These are phyloP conservation scores for Lepisosteus oculatus DNA, from an alignment of 2,113 vertebrate genomes.

Conservation along the genomic window DNA sequence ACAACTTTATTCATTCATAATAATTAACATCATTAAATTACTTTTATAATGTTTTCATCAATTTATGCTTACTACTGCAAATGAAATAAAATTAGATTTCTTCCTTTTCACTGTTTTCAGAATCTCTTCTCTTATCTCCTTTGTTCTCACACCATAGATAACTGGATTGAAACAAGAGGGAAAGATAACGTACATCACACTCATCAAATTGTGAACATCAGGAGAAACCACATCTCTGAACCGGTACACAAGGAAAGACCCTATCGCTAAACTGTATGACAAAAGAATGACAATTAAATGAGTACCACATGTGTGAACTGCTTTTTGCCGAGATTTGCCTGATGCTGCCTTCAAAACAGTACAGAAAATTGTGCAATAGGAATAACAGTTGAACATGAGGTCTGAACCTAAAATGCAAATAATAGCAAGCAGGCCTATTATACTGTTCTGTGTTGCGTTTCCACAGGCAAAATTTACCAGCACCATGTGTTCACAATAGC, in stretches of 20 bases:
- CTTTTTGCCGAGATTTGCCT: background rate
- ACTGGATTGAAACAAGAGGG: background rate
- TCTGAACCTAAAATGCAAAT: no score
- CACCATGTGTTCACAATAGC: background rate
- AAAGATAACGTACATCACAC: background rate
- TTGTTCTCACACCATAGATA: background rate
- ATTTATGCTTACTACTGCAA: background rate
- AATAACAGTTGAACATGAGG: no score
- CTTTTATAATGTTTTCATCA: no score
- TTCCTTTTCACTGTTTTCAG: background rate
- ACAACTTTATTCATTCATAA: no score
- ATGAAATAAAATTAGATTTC: background rate
- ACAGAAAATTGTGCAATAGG: no score
- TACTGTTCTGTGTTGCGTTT: background rate
- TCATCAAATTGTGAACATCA: background rate
- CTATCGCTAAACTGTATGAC: no score
- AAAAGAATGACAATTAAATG: background rate
- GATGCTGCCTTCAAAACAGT: no score
- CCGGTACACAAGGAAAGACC: no score
- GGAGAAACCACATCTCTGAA: background rate
- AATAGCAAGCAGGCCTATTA: no score
- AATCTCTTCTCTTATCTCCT: background rate
- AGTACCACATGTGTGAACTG: background rate
- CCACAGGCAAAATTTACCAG: conserved; percentile 16
- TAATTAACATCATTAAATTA: no score